A percentile compares a stretch with the other conserved stretches of the same genome.
These are phyloP conservation scores for Sander vitreus DNA, from an alignment of 2,113 vertebrate species.

Conservation along the genomic window DNA sequence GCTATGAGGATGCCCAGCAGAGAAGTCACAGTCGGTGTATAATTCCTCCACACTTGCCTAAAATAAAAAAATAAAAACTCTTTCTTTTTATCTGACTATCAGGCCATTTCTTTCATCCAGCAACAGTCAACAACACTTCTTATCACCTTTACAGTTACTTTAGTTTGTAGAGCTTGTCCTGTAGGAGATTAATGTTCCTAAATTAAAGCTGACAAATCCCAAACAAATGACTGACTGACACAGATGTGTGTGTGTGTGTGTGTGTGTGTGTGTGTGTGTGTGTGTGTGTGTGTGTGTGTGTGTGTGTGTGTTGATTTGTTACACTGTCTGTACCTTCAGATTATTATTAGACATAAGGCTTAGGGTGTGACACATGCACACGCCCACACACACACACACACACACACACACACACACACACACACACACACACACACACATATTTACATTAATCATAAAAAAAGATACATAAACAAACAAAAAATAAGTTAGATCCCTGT, in stretches of 20 bases:
- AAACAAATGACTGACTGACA: conserved; percentile 42
- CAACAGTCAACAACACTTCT: neutral
- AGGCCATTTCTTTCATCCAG: neutral
- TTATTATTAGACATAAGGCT: conserved; percentile 54
- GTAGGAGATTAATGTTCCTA: conserved; percentile 42
- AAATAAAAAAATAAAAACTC: too few species aligned
- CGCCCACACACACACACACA: neutral
- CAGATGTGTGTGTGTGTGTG: neutral
- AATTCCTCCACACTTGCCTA: too few species aligned
- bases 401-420: too few species aligned
- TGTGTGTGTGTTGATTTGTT: conserved; percentile 35
- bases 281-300: neutral
- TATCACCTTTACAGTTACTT: neutral
- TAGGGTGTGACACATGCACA: conserved; percentile 23
- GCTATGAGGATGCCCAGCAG: too few species aligned
- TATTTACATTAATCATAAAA: conserved; percentile 16
- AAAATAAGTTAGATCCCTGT: too few species aligned
- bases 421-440: too few species aligned
- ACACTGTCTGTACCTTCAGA: conserved; percentile 52
- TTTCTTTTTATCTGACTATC: too few species aligned
- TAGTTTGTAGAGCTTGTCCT: conserved; percentile 15
- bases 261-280: conserved; percentile 18
- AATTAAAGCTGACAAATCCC: conserved; percentile 70
- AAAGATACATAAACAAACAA: neutral
- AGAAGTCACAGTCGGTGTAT: too few species aligned